Percentiles rank a stretch among this genome's conserved stretches.
These are phyloP conservation scores for Drosophila mayri DNA, from an alignment of 1,140 invertebrate species.

Conservation along the genomic window DNA sequence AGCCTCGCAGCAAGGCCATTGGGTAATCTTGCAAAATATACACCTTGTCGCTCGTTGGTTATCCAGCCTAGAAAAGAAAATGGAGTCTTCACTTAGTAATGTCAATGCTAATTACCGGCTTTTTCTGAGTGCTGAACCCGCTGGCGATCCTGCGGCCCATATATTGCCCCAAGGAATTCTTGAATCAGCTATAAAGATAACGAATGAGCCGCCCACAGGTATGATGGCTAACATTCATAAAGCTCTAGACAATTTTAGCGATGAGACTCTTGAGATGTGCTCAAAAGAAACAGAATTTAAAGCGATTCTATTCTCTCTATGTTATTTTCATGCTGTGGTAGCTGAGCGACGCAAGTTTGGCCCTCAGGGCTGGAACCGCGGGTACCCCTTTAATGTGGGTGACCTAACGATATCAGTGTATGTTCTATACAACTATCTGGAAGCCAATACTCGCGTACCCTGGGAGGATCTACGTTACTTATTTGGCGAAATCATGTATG, in stretches of 20 bases:
- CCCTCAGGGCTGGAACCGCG: conserved; percentile 96
- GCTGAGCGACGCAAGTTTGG: conserved; percentile 97
- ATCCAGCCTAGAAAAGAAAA: conserved; percentile 94
- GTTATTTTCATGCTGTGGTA: conserved; percentile 98
- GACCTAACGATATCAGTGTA: conserved; percentile 97
- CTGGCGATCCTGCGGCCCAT: conserved; percentile 86
- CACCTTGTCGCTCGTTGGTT: conserved; percentile 97
- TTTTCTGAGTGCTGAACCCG: conserved; percentile 88
- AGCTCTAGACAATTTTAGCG: conserved; percentile 96
- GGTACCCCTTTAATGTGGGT: conserved; percentile 92
- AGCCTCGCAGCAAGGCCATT: conserved; percentile 92
- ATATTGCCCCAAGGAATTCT: conserved; percentile 92
- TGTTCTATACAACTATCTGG: conserved; percentile 96
- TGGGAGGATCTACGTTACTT: conserved; percentile 97
- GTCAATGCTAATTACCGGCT: conserved; percentile 90
- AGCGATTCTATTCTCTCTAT: conserved; percentile 95
- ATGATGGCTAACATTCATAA: conserved; percentile 98
- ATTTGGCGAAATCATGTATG: conserved; percentile 99
- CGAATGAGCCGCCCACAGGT: conserved; percentile 97
- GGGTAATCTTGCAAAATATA: conserved; percentile 97
- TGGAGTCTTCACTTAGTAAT: conserved; percentile 91
- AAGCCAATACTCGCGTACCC: conserved; percentile 93
- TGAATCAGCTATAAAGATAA: conserved; percentile 98
- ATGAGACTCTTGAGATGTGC: conserved; percentile 97
- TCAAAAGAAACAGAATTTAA: conserved; percentile 98